A percentile compares a stretch with the other conserved stretches of the same genome.
phyloP scores from a whole-genome alignment of 2,888 invertebrate species.

The Thecophora atra region DNA sequence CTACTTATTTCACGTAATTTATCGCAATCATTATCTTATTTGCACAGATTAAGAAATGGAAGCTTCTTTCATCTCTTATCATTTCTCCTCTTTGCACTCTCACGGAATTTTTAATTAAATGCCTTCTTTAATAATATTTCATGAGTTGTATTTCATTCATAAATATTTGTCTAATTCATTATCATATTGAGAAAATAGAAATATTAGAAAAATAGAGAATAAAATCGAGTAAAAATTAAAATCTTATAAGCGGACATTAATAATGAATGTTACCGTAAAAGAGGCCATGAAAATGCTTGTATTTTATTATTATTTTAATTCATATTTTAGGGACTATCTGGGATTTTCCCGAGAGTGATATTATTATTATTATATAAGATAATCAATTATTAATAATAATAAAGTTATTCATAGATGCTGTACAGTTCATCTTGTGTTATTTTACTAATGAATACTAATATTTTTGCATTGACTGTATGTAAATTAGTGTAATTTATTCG shows the following conservation, averaged over 20 bases:
- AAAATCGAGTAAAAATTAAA: too few species aligned
- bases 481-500: background rate
- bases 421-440: too few species aligned
- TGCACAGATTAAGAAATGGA: conserved; percentile 5
- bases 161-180: background rate
- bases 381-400: too few species aligned
- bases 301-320: too few species aligned
- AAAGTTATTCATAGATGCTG: too few species aligned
- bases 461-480: background rate
- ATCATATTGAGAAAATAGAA: background rate
- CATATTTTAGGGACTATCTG: too few species aligned
- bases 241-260: too few species aligned
- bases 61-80: background rate
- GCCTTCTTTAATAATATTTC: background rate
- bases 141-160: background rate
- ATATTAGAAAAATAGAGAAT: background rate
- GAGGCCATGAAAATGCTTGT: too few species aligned
- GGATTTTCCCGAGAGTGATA: too few species aligned
- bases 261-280: too few species aligned
- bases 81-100: background rate
- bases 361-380: too few species aligned
- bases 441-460: too few species aligned
- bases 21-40: conserved; percentile 36
- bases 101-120: background rate
- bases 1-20: conserved; percentile 42